phyloP scores from a whole-genome alignment of 2,797 vertebrate genomes.

The Cirrhinus mrigala region DNA sequence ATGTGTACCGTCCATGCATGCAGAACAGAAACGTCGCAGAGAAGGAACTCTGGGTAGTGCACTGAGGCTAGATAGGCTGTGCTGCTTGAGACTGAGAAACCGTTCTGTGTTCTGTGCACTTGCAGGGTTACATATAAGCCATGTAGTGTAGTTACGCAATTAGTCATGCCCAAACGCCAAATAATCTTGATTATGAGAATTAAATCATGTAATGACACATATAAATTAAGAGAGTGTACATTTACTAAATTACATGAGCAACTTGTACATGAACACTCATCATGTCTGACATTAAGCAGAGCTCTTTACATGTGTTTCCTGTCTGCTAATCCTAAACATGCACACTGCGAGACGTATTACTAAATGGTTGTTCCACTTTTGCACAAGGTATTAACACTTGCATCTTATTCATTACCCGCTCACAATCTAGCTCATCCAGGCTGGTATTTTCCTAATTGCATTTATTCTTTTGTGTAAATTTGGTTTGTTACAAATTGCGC shows the following conservation, averaged over 20 bases:
- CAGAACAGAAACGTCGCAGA: conserved; percentile 4
- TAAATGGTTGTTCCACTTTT: not conserved
- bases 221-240: conserved; percentile 6
- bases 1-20: conserved; percentile 62
- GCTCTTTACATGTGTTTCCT: not conserved
- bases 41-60: not conserved
- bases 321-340: not conserved
- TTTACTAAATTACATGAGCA: not conserved
- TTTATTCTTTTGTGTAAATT: not conserved
- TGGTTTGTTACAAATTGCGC: not conserved
- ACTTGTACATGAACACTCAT: not conserved
- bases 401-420: not conserved
- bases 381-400: not conserved
- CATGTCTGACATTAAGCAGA: conserved; percentile 2
- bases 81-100: not conserved
- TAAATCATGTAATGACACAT: conserved; percentile 24
- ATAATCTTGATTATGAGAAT: conserved; percentile 29
- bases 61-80: not conserved
- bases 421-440: not conserved
- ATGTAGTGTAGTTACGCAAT: conserved; percentile 18
- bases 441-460: not conserved
- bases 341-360: not conserved
- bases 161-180: conserved; percentile 37
- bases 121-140: conserved; percentile 20
- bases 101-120: not conserved